Evolutionary conservation across 2,888 invertebrate species (phyloP).

Genomic region (Melanotus villosus): DNA sequence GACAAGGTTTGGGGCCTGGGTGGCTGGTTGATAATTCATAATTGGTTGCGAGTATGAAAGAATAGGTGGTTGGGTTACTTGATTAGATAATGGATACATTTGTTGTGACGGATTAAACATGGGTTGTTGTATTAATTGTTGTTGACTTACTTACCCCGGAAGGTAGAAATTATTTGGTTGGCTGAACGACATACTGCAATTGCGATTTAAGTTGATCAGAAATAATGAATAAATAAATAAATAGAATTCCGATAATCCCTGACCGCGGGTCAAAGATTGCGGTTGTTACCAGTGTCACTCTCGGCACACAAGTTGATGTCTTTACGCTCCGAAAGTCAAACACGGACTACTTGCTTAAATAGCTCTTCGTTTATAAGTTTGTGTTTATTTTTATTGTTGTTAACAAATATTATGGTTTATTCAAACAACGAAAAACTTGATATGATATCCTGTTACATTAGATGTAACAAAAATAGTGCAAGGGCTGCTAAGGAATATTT

Average conservation of each 20-base stretch:
- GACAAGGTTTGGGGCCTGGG: background rate
- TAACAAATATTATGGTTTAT: no score
- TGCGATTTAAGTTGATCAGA: background rate
- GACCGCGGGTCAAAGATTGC: background rate
- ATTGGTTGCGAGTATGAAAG: conserved; percentile 3
- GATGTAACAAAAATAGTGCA: no score
- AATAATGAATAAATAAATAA: background rate
- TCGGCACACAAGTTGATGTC: background rate
- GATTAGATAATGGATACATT: background rate
- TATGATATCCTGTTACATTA: no score
- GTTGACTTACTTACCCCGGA: background rate
- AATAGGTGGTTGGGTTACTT: background rate
- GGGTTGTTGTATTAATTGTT: no score
- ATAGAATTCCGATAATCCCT: background rate
- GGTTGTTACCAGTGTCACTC: background rate
- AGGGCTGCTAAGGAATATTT: no score
- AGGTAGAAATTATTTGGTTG: background rate
- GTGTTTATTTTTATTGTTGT: no score
- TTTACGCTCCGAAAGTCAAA: background rate
- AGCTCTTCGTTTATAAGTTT: no score
- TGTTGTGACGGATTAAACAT: conserved; percentile 4
- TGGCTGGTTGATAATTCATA: background rate
- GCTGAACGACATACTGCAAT: background rate
- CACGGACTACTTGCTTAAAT: no score
- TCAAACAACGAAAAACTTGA: no score